These are phyloP conservation scores for Pristiophorus japonicus DNA, from an alignment of 2,113 vertebrate species.

Conservation along the genomic window DNA sequence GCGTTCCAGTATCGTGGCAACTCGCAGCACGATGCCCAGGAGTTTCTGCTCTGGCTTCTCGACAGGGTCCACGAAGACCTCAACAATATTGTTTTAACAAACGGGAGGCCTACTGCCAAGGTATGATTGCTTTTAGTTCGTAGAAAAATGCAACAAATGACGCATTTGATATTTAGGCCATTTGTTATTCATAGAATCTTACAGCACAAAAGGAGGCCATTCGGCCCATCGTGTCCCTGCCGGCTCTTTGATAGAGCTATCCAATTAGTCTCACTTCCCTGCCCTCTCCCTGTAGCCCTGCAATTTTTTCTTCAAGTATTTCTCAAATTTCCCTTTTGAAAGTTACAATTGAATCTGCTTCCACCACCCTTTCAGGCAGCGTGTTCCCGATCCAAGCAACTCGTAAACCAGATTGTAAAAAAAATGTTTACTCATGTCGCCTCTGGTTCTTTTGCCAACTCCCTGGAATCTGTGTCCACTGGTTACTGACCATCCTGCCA, in stretches of 20 bases:
- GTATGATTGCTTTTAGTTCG: conserved; percentile 48
- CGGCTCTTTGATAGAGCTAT: not conserved
- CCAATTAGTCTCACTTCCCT: not conserved
- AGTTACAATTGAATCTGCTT: not conserved
- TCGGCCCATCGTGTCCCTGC: not conserved
- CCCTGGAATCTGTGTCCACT: not conserved
- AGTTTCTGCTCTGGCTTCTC: conserved; percentile 94
- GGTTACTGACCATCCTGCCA: not conserved
- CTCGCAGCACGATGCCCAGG: conserved; percentile 93
- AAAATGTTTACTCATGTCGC: not conserved
- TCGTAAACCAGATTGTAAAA: not conserved
- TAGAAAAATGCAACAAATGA: not conserved
- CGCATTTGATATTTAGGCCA: not conserved
- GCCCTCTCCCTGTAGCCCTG: too few species aligned
- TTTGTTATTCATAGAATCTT: not conserved
- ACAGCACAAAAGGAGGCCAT: not conserved
- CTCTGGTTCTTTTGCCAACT: not conserved
- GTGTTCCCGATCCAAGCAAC: not conserved
- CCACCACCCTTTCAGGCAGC: not conserved
- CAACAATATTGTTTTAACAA: conserved; percentile 68
- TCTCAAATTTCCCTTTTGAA: not conserved
- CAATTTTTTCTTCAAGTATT: not conserved
- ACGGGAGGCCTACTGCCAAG: conserved; percentile 68
- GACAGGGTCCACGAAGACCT: conserved; percentile 95
- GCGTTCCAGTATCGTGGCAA: conserved; percentile 90